Percentiles rank a stretch among this genome's conserved stretches.
phyloP scores from a whole-genome alignment of 1,140 invertebrate genomes.

The Cherax quadricarinatus region DNA sequence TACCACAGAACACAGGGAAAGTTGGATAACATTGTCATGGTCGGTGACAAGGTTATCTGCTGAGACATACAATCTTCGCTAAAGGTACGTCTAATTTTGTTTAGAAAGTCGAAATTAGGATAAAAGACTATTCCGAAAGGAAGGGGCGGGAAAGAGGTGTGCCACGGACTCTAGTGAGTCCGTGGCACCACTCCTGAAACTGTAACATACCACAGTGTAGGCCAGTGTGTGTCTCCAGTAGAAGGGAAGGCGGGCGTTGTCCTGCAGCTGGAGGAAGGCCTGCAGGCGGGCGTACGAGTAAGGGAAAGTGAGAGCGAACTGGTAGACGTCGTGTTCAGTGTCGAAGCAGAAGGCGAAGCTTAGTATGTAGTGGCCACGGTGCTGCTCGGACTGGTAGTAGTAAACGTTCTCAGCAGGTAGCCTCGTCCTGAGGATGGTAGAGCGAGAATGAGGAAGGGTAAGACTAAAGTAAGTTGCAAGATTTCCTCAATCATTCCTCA shows the following conservation, averaged over 20 bases:
- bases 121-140: too few species aligned
- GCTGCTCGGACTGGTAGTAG: conserved; percentile 93
- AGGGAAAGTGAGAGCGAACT: conserved; percentile 94
- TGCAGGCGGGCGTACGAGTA: conserved; percentile 95
- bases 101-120: too few species aligned
- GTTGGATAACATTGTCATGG: too few species aligned
- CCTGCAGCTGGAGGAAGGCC: conserved; percentile 88
- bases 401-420: conserved; percentile 92
- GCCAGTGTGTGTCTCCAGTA: conserved; percentile 85
- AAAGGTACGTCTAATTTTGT: too few species aligned
- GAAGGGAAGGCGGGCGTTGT: conserved; percentile 81
- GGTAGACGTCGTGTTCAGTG: conserved; percentile 92
- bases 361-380: conserved; percentile 92
- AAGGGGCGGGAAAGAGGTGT: too few species aligned
- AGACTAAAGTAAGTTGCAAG: too few species aligned
- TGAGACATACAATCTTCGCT: too few species aligned
- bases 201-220: conserved; percentile 82
- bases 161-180: too few species aligned
- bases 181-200: too few species aligned
- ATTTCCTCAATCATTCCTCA: too few species aligned
- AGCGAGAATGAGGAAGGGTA: background rate
- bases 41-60: too few species aligned
- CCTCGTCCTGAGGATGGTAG: conserved; percentile 82
- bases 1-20: too few species aligned
- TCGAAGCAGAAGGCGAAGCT: conserved; percentile 97